phyloP scores from a whole-genome alignment of 2,797 vertebrate species.

The Eleutherodactylus coqui region DNA sequence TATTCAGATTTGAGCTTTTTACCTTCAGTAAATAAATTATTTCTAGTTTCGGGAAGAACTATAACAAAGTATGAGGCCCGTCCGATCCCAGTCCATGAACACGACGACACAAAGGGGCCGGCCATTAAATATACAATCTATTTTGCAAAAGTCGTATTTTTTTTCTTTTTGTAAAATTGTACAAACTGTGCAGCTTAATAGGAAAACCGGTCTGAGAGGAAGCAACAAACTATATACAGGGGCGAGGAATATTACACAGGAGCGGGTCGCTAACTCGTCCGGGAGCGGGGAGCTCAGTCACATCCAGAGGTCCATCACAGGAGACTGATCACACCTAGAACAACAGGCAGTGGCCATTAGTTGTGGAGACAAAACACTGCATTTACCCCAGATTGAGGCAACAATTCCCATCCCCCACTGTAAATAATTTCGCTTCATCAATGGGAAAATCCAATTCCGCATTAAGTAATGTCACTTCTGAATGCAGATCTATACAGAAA shows the following conservation, averaged over 20 bases:
- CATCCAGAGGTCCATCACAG: not conserved
- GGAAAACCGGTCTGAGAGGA: not conserved
- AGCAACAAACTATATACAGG: conserved; percentile 71
- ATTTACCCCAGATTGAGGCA: no score
- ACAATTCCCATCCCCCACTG: no score
- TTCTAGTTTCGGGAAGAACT: conserved; percentile 66
- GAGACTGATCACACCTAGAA: conserved; percentile 43
- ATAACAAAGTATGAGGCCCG: conserved; percentile 64
- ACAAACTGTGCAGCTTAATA: conserved; percentile 73
- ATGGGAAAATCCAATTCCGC: no score
- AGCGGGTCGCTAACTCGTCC: conserved; percentile 54
- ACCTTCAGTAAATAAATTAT: conserved; percentile 72
- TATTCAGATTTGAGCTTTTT: conserved; percentile 66
- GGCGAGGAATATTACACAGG: conserved; percentile 71
- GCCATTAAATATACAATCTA: conserved; percentile 68
- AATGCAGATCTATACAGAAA: no score
- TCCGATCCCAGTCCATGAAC: conserved; percentile 65
- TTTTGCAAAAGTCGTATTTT: conserved; percentile 53
- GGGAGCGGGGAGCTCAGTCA: not conserved
- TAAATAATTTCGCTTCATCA: no score
- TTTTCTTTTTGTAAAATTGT: conserved; percentile 65
- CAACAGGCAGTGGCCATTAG: not conserved
- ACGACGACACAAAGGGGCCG: conserved; percentile 50
- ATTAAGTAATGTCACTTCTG: no score
- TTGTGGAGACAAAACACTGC: no score